Conservation (phyloP, 2,797 vertebrate species). For the Silurus lanzhouensis region DNA sequence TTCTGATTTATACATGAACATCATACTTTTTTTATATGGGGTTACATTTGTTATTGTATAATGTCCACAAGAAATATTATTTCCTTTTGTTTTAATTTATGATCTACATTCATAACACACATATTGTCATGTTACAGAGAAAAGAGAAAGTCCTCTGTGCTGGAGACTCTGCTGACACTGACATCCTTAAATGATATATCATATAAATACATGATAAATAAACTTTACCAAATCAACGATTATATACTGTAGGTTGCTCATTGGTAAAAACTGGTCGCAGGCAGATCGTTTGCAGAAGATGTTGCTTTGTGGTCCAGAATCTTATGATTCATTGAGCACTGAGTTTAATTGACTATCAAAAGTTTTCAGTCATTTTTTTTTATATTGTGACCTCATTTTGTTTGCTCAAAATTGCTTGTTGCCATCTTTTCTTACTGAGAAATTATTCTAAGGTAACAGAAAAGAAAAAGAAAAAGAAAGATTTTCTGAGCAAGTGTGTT, state of each 20-base stretch:
- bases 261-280: neutral
- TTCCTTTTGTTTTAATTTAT: neutral
- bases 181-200: neutral
- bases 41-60: neutral
- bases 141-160: neutral
- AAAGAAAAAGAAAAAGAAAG: neutral
- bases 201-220: neutral
- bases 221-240: neutral
- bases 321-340: neutral
- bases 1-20: neutral
- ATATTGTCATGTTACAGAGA: neutral
- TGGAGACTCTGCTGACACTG: neutral
- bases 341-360: neutral
- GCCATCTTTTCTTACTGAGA: neutral
- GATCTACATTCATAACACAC: neutral
- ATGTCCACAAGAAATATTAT: neutral
- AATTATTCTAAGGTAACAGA: neutral
- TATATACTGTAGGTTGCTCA: neutral
- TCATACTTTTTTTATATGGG: no score
- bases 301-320: neutral
- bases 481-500: no score
- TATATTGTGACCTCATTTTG: neutral
- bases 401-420: neutral
- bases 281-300: neutral
- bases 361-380: neutral